Percentiles rank a stretch among this genome's conserved stretches.
These are phyloP conservation scores for Spermophilus dauricus DNA, from an alignment of 2,113 vertebrate genomes.

Conservation along the genomic window DNA sequence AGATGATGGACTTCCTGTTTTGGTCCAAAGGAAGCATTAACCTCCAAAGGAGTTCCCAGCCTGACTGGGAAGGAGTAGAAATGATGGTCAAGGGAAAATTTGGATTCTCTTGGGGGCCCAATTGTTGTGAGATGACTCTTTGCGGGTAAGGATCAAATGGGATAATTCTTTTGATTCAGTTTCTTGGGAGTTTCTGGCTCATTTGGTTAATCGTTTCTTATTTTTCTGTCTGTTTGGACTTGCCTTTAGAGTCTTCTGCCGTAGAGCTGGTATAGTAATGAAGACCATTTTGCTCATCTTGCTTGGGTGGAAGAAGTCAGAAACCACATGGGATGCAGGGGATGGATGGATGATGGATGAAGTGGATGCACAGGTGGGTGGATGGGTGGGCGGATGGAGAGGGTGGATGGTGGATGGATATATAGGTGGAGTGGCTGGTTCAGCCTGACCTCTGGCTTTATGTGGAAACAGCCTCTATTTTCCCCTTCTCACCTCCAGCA, in stretches of 20 bases:
- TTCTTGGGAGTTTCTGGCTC: not conserved
- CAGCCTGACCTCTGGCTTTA: not conserved
- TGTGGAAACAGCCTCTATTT: not conserved
- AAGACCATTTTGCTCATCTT: not conserved
- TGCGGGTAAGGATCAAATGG: not conserved
- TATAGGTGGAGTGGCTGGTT: not conserved
- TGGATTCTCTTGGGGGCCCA: not conserved
- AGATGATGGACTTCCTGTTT: not conserved
- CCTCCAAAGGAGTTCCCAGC: not conserved
- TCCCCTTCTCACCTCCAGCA: not conserved
- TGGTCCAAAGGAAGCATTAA: not conserved
- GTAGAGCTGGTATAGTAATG: not conserved
- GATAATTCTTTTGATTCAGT: not conserved
- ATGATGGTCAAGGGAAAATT: not conserved
- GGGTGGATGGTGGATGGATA: not conserved
- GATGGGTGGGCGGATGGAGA: no score
- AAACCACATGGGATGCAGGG: not conserved
- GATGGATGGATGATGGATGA: no score
- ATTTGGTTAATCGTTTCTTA: not conserved
- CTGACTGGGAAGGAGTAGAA: not conserved
- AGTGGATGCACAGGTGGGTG: not conserved
- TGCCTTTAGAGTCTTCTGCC: not conserved
- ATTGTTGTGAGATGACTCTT: not conserved
- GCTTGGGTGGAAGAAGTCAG: not conserved
- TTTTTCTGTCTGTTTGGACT: not conserved